A percentile compares a stretch with the other conserved stretches of the same genome.
These are phyloP conservation scores for Gymnocephalus cernua DNA, from an alignment of 2,113 vertebrate species.

Conservation along the genomic window DNA sequence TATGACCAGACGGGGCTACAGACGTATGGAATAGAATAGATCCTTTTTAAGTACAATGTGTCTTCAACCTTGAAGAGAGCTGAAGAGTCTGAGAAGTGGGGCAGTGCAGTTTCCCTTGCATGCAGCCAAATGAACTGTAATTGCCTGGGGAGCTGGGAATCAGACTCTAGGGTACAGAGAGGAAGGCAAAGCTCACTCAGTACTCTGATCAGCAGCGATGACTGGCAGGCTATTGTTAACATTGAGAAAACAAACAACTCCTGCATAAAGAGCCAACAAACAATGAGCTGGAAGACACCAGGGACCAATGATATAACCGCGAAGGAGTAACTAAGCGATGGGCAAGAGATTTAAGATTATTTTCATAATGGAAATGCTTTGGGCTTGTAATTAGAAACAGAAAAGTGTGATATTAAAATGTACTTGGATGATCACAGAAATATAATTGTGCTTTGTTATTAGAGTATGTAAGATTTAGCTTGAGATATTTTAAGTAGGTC, in stretches of 20 bases:
- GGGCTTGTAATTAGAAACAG: constrained; percentile 30
- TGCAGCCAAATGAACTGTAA: constrained; percentile 77
- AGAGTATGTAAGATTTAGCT: neutral
- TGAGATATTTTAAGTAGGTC: constrained; percentile 22
- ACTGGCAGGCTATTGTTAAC: constrained; percentile 77
- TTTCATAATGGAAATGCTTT: constrained; percentile 34
- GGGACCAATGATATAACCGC: constrained; percentile 37
- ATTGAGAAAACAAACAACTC: constrained; percentile 68
- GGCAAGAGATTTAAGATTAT: constrained; percentile 44
- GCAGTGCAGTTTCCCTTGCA: constrained; percentile 59
- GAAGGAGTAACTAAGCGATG: constrained; percentile 37
- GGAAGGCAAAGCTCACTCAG: constrained; percentile 69
- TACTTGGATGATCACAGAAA: neutral
- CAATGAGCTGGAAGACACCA: constrained; percentile 53
- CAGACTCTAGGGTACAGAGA: constrained; percentile 61
- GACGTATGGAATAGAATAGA: constrained; percentile 34
- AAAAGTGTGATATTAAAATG: constrained; percentile 20
- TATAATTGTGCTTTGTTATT: neutral
- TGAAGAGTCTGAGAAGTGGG: constrained; percentile 70
- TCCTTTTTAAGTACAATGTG: constrained; percentile 39
- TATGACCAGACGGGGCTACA: constrained; percentile 15
- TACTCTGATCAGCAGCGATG: constrained; percentile 74
- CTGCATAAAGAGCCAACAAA: constrained; percentile 62
- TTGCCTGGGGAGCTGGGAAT: constrained; percentile 74
- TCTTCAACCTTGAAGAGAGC: constrained; percentile 47